These are phyloP conservation scores for Tachina grossa DNA, from an alignment of 2,888 invertebrate genomes.

Conservation along the genomic window DNA sequence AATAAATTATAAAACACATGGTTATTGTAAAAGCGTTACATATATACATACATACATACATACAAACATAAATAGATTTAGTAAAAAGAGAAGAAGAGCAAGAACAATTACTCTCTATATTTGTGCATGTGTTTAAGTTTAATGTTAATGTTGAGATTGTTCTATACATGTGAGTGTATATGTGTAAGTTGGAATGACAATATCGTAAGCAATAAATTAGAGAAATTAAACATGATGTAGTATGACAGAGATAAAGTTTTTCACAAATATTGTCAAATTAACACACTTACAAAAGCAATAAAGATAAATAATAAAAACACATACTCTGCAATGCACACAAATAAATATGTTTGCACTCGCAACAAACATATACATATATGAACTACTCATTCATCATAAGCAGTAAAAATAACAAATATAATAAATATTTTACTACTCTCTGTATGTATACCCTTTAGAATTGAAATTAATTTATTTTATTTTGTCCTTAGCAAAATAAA, in stretches of 20 bases:
- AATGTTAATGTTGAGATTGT: conserved; percentile 13
- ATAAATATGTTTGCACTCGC: neutral
- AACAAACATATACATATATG: neutral
- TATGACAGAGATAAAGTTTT: conserved; percentile 61
- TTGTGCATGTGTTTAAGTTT: conserved; percentile 32
- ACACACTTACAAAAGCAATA: conserved; percentile 53
- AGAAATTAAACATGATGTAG: conserved; percentile 61
- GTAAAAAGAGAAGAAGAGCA: neutral
- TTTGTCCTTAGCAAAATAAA: conserved; percentile 15
- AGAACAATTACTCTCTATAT: neutral
- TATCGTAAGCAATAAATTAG: conserved; percentile 58
- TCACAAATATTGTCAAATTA: conserved; percentile 71
- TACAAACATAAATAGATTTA: conserved; percentile 17
- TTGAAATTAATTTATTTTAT: conserved; percentile 36
- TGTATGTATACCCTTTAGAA: neutral
- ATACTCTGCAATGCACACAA: neutral
- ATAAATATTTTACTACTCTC: conserved; percentile 7
- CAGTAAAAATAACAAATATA: conserved; percentile 40
- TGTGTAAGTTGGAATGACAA: conserved; percentile 42
- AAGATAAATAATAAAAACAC: conserved; percentile 28
- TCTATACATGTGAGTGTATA: neutral
- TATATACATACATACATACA: neutral
- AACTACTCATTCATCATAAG: conserved; percentile 20
- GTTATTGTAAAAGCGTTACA: conserved; percentile 22
- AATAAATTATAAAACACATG: conserved; percentile 66